Evolutionary conservation across 2,797 vertebrate genomes (phyloP), one percentile per base, ranked within the genome.

Genomic region (Botia almorhae): DNA sequence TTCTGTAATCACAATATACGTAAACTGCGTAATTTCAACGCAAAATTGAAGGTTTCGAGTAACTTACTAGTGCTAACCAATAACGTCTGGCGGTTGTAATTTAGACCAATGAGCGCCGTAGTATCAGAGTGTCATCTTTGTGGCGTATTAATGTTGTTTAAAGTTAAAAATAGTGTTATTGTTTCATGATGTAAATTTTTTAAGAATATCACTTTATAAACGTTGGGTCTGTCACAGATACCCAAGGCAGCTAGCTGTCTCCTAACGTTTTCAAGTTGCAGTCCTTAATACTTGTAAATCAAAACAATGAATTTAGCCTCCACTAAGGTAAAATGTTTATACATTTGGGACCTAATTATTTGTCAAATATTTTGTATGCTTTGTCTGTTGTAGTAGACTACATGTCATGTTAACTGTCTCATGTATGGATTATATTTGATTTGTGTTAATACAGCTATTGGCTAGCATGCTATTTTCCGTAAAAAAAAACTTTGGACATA

Each of bases 251-350:
- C 5, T 46, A 29, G 16, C 14, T 1, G 14, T 39, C 48, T 56
- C 26, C 67, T 21, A 58, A 61, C 76, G 10, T 55, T 64, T 70
- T 10, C 17, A 58, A 67, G 50, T 10, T 26, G 78, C 70, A 74
- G 33, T 43, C 21, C 17, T 55, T 14, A 12, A 36, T 51, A 23
- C 29, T 72, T 29, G 36, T 61, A 46, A 67, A 67, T 80, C 74
- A 17, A 69, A 78, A 87, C 29, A 69, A 94, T 94, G 93, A 94
- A 92, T 53, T 94, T 93, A 51, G 93, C 93, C 4, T 93, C 92
- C 50, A 94, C 93, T 11, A 94, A 94, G 90, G 93, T 93, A 90
- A 72, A 60, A n/a, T 3, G 11, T 2, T n/a, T 8, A 46, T 71
- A 36, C 53, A 13, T 43, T 14, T 21, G n/a, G 2, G 0, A 61